Evolutionary conservation across 2,888 invertebrate species (phyloP).

Genomic region (Slavum lentiscoides): DNA sequence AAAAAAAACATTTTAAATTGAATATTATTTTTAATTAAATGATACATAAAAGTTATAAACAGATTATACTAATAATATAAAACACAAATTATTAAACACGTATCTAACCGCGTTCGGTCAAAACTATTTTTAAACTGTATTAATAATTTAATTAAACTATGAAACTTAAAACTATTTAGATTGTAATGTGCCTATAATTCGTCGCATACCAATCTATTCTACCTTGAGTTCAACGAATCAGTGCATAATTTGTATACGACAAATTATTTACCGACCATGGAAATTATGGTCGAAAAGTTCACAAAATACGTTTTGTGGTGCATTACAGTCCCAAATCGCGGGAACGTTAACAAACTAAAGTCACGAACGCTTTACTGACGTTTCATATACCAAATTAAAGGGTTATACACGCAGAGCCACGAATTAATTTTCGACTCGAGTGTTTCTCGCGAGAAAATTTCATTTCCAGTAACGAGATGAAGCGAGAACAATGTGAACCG

Average conservation of each 20-base stretch:
- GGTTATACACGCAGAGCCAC: slow-evolving; percentile 11
- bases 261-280: slow-evolving; percentile 1
- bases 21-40: too few relatives aligned
- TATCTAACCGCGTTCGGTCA: too few relatives aligned
- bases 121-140: too few relatives aligned
- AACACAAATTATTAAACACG: too few relatives aligned
- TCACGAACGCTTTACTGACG: background rate
- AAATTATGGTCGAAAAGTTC: background rate
- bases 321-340: background rate
- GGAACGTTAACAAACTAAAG: slow-evolving; percentile 4
- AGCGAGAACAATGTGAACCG: background rate
- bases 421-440: slow-evolving; percentile 11
- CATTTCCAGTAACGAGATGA: slow-evolving; percentile 3
- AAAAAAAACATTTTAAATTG: too few relatives aligned
- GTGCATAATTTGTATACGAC: background rate
- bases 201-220: too few relatives aligned
- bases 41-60: too few relatives aligned
- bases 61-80: too few relatives aligned
- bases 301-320: slow-evolving; percentile 20
- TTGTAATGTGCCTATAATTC: background rate
- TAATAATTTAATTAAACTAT: too few relatives aligned
- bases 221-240: background rate
- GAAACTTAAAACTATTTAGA: too few relatives aligned
- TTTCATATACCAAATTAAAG: background rate
- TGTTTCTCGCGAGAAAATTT: slow-evolving; percentile 2